Percentiles rank a stretch among this genome's conserved stretches.
These are phyloP conservation scores for Actinostola sp. DNA, from an alignment of 92 coral and sea anemone genomes.

Conservation along the genomic window DNA sequence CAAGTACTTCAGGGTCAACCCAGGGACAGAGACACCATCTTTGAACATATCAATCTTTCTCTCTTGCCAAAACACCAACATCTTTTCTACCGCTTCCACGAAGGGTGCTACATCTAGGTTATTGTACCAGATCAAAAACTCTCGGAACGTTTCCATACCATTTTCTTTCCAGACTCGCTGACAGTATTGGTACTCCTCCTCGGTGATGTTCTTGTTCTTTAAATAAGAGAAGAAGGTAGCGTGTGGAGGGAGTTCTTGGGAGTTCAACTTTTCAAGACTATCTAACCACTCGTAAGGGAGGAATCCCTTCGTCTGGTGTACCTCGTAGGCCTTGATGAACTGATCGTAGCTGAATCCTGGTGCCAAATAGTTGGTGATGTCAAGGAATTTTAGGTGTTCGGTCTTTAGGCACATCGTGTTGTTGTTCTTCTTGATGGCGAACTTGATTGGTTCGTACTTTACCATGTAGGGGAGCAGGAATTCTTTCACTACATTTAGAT, in stretches of 20 bases:
- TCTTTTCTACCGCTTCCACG: conserved; percentile 29
- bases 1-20: conserved; percentile 32
- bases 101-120: conserved; percentile 21
- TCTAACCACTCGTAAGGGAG: conserved; percentile 34
- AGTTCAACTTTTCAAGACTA: too few species aligned
- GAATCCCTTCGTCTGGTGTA: conserved; percentile 5
- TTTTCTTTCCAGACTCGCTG: conserved; percentile 19
- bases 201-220: conserved; percentile 10
- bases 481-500: too few species aligned
- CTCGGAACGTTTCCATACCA: conserved; percentile 18
- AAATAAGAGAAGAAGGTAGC: conserved; percentile 25
- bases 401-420: too few species aligned
- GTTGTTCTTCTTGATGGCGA: too few species aligned
- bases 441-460: too few species aligned
- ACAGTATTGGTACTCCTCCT: conserved; percentile 32
- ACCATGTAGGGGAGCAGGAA: too few species aligned
- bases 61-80: conserved; percentile 18
- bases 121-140: conserved; percentile 39
- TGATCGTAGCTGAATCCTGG: conserved; percentile 4
- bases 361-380: neutral
- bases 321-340: neutral
- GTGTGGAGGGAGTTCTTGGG: conserved; percentile 33
- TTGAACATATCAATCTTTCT: conserved; percentile 7
- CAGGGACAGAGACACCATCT: conserved; percentile 22
- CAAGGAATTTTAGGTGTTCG: neutral